Conservation (phyloP, 2,797 vertebrate species). For the Agapornis canus region DNA sequence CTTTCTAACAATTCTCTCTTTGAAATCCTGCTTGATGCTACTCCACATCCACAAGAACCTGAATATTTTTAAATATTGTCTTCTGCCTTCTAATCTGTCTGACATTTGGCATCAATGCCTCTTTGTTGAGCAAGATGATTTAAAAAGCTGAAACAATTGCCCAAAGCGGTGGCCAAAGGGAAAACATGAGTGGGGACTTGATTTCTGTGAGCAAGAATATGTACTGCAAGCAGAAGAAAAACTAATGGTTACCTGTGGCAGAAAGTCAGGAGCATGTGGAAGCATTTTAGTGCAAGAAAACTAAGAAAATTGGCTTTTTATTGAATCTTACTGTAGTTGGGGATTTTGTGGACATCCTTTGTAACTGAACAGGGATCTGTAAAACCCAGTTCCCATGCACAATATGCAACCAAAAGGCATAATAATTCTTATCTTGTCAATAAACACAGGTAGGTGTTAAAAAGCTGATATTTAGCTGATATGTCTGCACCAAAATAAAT, state of each 20-base stretch:
- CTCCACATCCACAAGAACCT: background rate
- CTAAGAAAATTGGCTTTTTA: background rate
- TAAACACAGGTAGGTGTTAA: background rate
- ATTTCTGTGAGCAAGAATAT: background rate
- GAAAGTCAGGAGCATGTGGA: background rate
- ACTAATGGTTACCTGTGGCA: background rate
- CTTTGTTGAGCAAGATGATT: background rate
- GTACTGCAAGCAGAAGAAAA: background rate
- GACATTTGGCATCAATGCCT: background rate
- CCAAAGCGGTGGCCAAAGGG: background rate
- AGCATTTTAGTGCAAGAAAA: background rate
- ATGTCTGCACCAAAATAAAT: fast-evolving
- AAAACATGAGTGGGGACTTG: background rate
- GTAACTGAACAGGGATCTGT: background rate
- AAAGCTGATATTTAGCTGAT: background rate
- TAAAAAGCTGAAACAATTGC: background rate
- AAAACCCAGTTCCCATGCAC: background rate
- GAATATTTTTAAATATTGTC: background rate
- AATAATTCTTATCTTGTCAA: background rate
- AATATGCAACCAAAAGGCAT: background rate
- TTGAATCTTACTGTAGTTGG: background rate
- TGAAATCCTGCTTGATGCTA: background rate
- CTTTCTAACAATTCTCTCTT: background rate
- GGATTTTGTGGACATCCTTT: background rate
- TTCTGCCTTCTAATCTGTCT: background rate